A percentile compares a stretch with the other conserved stretches of the same genome.
Conservation (phyloP, 2,888 invertebrate genomes). For the Lasiommata megera region DNA sequence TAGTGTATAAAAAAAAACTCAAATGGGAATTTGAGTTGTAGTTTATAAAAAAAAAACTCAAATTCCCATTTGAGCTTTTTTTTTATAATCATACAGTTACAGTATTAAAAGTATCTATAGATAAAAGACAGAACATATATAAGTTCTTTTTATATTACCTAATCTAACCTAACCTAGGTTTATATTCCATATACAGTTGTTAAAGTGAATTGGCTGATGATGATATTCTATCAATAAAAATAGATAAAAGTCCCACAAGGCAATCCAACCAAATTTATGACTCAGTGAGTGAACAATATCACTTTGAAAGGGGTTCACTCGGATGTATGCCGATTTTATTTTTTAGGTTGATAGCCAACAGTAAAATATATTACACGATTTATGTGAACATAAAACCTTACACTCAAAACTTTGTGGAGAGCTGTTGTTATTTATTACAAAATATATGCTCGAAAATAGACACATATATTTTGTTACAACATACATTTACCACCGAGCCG, state of each 20-base stretch:
- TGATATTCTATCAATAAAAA: not conserved
- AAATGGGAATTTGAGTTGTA: too few species aligned
- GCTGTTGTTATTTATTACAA: constrained; percentile 35
- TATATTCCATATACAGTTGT: too few species aligned
- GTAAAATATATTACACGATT: constrained; percentile 23
- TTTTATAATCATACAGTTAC: too few species aligned
- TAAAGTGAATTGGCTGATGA: too few species aligned
- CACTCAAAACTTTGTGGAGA: constrained; percentile 33
- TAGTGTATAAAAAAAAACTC: too few species aligned
- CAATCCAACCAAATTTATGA: constrained; percentile 3
- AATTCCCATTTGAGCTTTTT: too few species aligned
- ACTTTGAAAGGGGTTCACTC: constrained; percentile 4
- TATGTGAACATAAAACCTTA: constrained; percentile 23
- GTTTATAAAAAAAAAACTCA: too few species aligned
- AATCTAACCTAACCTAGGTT: too few species aligned
- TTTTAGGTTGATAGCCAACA: constrained; percentile 8
- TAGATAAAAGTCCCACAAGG: not conserved
- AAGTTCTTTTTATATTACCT: too few species aligned
- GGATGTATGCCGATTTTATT: constrained; percentile 2
- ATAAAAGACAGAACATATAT: too few species aligned
- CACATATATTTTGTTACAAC: constrained; percentile 28
- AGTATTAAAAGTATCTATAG: too few species aligned
- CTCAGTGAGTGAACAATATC: constrained; percentile 5
- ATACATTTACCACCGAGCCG: constrained; percentile 53
- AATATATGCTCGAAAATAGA: constrained; percentile 30